Evolutionary conservation across 2,113 vertebrate species (phyloP).

Genomic region (Anseranas semipalmata): DNA sequence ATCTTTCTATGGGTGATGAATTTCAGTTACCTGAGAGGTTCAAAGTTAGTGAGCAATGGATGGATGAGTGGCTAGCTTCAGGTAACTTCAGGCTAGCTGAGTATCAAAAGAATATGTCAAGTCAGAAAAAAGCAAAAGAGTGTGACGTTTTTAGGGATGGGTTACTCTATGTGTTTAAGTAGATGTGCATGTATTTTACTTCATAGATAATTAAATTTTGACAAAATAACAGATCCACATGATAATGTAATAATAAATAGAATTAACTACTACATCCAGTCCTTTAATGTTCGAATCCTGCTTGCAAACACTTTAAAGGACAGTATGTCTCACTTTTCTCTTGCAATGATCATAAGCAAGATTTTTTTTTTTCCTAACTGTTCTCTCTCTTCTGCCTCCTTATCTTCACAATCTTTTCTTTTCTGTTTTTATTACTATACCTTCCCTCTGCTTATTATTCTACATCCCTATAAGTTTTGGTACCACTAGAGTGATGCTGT

Average conservation of each 20-base stretch:
- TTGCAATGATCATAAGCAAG: not conserved
- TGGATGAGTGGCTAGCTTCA: conserved; percentile 60
- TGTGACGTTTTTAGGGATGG: not conserved
- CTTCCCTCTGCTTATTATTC: not conserved
- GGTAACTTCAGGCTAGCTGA: conserved; percentile 37
- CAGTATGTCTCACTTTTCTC: not conserved
- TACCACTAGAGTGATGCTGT: not conserved
- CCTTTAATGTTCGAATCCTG: not conserved
- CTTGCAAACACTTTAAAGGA: not conserved
- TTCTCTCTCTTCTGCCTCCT: not conserved
- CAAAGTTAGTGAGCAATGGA: conserved; percentile 66
- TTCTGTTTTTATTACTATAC: not conserved
- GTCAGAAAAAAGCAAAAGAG: conserved; percentile 53
- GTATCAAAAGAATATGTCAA: conserved; percentile 53
- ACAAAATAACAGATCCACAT: not conserved
- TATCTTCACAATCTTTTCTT: not conserved
- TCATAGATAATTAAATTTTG: not conserved
- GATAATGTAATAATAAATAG: not conserved
- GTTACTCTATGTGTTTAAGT: not conserved
- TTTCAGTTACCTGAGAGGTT: conserved; percentile 65
- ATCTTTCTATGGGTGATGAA: conserved; percentile 67
- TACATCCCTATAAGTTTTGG: not conserved
- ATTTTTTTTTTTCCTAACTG: fast-evolving
- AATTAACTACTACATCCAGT: not conserved
- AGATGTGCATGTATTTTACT: not conserved